phyloP scores from a whole-genome alignment of 2,888 invertebrate genomes.

The Dryobotodes eremita region DNA sequence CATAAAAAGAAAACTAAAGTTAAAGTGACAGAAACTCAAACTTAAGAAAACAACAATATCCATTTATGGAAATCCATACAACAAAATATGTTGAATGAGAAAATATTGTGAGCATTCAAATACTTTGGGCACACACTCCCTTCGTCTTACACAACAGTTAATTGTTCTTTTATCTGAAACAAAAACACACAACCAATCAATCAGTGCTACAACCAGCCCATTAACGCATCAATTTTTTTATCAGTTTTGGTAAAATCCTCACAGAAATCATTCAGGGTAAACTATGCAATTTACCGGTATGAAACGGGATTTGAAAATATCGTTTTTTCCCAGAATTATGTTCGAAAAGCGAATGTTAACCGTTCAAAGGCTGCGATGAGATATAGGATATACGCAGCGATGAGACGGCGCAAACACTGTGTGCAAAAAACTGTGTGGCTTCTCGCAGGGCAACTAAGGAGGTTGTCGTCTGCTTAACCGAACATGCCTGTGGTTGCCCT shows the following conservation, averaged over 20 bases:
- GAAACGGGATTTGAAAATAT: not conserved
- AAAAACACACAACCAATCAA: not conserved
- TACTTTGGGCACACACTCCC: conserved; percentile 1
- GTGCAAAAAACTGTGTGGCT: not conserved
- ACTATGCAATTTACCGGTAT: not conserved
- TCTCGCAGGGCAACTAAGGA: too few species aligned
- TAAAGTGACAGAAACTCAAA: too few species aligned
- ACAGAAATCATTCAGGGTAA: not conserved
- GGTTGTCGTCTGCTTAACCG: too few species aligned
- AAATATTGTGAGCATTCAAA: conserved; percentile 32
- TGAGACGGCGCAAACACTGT: not conserved
- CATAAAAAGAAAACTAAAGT: not conserved
- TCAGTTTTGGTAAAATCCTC: not conserved
- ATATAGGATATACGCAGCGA: not conserved
- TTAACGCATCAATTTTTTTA: not conserved
- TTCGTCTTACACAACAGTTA: conserved; percentile 19
- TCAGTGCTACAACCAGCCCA: not conserved
- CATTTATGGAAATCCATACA: conserved; percentile 4
- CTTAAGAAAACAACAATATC: not conserved
- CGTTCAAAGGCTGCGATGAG: not conserved
- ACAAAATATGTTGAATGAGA: conserved; percentile 21
- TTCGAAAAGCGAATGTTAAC: not conserved
- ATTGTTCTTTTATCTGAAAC: conserved; percentile 17
- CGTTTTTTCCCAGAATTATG: not conserved
- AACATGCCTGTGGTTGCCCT: too few species aligned